A percentile compares a stretch with the other conserved stretches of the same genome.
These are phyloP conservation scores for Megalops atlanticus DNA, from an alignment of 2,113 vertebrate genomes.

Conservation along the genomic window DNA sequence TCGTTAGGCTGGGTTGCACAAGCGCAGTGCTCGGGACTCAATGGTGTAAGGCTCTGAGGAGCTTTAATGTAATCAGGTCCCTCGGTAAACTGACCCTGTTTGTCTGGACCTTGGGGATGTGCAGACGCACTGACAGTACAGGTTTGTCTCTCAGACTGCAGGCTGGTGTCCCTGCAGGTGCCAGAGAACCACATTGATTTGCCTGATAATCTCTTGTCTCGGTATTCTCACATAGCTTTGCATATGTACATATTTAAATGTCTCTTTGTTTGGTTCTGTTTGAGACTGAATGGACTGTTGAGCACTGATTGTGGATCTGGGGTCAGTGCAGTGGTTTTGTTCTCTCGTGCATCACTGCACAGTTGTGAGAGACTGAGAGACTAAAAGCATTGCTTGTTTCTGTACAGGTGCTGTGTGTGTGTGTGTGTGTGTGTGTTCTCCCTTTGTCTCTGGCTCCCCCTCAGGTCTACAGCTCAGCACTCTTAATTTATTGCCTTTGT, in stretches of 20 bases:
- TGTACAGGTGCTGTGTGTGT: background rate
- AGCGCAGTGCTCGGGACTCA: background rate
- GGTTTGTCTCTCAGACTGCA: background rate
- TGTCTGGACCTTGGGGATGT: background rate
- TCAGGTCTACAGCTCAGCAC: slow-evolving; percentile 50
- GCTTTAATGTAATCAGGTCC: background rate
- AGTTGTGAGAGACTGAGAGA: background rate
- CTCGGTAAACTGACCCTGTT: background rate
- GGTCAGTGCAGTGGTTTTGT: too few species aligned
- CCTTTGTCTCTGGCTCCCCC: slow-evolving; percentile 35
- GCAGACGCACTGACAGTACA: too few species aligned
- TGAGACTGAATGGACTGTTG: too few species aligned
- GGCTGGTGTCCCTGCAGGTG: background rate
- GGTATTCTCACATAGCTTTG: background rate
- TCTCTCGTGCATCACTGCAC: too few species aligned
- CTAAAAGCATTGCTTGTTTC: background rate
- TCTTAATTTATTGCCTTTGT: slow-evolving; percentile 34
- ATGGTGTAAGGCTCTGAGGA: background rate
- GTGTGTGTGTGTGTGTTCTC: background rate
- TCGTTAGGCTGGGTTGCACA: too few species aligned
- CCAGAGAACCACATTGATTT: background rate
- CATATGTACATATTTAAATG: background rate
- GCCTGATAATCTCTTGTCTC: background rate
- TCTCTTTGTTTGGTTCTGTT: background rate
- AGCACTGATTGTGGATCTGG: too few species aligned